These are phyloP conservation scores for Arctopsyche grandis DNA, from an alignment of 1,140 invertebrate genomes.

Conservation along the genomic window DNA sequence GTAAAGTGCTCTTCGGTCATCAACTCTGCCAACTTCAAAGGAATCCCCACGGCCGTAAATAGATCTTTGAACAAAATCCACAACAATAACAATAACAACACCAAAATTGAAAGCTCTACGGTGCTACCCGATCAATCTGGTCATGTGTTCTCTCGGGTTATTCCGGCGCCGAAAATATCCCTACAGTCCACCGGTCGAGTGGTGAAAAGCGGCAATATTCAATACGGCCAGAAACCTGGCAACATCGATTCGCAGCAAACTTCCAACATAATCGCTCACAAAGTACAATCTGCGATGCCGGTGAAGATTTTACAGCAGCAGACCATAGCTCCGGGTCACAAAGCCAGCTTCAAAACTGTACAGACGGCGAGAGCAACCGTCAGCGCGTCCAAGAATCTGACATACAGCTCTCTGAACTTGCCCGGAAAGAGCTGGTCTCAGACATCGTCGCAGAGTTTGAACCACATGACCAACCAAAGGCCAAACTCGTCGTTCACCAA, in stretches of 20 bases:
- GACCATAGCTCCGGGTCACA: conserved; percentile 30
- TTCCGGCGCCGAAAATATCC: conserved; percentile 46
- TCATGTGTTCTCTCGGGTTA: conserved; percentile 43
- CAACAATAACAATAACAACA: conserved; percentile 58
- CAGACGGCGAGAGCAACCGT: conserved; percentile 37
- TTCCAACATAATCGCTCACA: conserved; percentile 41
- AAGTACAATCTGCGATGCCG: conserved; percentile 37
- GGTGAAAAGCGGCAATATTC: conserved; percentile 39
- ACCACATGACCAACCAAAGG: conserved; percentile 38
- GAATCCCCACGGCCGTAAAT: not conserved
- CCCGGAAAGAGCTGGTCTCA: conserved; percentile 39
- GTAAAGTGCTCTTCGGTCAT: conserved; percentile 4
- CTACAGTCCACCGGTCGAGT: conserved; percentile 38
- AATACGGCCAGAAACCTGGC: conserved; percentile 28
- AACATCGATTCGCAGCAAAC: conserved; percentile 5
- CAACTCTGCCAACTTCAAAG: not conserved
- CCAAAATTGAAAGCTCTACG: not conserved
- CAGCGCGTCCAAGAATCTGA: conserved; percentile 3
- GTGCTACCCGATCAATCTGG: not conserved
- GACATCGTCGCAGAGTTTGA: not conserved
- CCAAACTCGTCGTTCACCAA: conserved; percentile 29
- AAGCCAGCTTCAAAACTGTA: conserved; percentile 37
- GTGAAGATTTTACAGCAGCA: conserved; percentile 50
- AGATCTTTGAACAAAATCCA: not conserved
- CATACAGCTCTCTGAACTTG: conserved; percentile 19